A percentile compares a stretch with the other conserved stretches of the same genome.
Conservation (phyloP, 2,888 invertebrate genomes). For the Caenorhabditis angaria region DNA sequence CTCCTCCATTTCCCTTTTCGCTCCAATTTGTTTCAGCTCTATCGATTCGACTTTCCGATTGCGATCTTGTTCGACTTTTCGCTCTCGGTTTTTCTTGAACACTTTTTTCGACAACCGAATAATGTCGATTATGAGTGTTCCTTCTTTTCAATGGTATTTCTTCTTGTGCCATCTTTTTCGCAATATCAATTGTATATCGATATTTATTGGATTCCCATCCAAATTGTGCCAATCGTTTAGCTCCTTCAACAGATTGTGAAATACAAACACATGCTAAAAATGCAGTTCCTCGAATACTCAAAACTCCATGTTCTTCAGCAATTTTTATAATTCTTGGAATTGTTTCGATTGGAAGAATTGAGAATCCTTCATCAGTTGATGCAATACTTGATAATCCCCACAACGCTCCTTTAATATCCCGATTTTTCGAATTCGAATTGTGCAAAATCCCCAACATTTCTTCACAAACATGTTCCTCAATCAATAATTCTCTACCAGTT, state of each 20-base stretch:
- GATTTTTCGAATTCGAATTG: not conserved
- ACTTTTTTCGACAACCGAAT: conserved; percentile 8
- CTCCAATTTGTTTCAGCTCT: not conserved
- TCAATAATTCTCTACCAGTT: conserved; percentile 43
- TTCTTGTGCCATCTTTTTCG: conserved; percentile 13
- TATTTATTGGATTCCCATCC: conserved; percentile 66
- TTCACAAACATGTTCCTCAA: conserved; percentile 28
- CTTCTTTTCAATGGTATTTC: conserved; percentile 18
- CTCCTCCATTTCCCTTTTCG: too few relatives aligned
- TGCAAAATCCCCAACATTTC: conserved; percentile 7
- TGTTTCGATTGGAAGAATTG: conserved; percentile 41
- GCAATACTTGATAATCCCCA: conserved; percentile 58
- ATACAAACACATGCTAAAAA: conserved; percentile 67
- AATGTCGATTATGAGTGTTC: not conserved
- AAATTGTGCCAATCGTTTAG: conserved; percentile 48
- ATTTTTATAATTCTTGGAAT: conserved; percentile 47
- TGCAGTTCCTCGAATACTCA: conserved; percentile 67
- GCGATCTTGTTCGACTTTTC: not conserved
- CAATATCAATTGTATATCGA: conserved; percentile 35
- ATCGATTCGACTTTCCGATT: conserved; percentile 11
- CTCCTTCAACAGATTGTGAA: conserved; percentile 48
- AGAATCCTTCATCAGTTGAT: conserved; percentile 34
- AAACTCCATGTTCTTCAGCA: conserved; percentile 59
- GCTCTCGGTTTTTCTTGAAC: not conserved
- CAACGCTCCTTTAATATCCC: conserved; percentile 54